Percentiles rank a stretch among this genome's conserved stretches.
Conservation (phyloP, 2,113 vertebrate genomes). For the Cinclus mexicanus region DNA sequence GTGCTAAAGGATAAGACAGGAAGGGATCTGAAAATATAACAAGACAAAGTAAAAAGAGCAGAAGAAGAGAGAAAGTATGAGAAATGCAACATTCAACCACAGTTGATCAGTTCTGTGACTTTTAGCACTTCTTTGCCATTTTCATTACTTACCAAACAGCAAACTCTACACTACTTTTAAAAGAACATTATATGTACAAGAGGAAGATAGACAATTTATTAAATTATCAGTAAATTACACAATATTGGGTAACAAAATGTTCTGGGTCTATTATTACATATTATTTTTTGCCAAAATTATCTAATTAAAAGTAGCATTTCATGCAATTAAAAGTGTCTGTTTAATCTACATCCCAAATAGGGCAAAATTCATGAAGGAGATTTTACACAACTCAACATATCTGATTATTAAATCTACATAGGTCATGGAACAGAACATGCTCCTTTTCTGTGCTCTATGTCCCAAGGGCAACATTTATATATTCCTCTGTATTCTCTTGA, state of each 20-base stretch:
- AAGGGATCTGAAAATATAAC: neutral
- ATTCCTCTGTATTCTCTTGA: constrained; percentile 41
- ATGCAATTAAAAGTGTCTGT: neutral
- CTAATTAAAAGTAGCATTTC: neutral
- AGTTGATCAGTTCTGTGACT: neutral
- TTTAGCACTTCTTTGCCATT: neutral
- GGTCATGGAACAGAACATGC: constrained; percentile 70
- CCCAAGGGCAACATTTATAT: constrained; percentile 64
- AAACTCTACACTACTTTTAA: neutral
- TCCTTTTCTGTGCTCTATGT: constrained; percentile 85
- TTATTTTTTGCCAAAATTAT: neutral
- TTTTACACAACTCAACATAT: constrained; percentile 46
- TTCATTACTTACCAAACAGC: neutral
- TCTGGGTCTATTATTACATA: neutral
- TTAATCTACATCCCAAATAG: neutral
- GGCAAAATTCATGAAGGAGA: neutral
- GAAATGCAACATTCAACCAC: neutral
- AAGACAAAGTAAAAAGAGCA: neutral
- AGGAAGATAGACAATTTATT: neutral
- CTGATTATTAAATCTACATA: constrained; percentile 73
- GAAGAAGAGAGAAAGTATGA: neutral
- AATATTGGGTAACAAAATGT: neutral
- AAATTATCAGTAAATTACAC: neutral
- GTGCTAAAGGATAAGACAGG: neutral
- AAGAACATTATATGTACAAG: neutral